phyloP scores from a whole-genome alignment of 2,888 invertebrate species.

The Linyphia triangularis region DNA sequence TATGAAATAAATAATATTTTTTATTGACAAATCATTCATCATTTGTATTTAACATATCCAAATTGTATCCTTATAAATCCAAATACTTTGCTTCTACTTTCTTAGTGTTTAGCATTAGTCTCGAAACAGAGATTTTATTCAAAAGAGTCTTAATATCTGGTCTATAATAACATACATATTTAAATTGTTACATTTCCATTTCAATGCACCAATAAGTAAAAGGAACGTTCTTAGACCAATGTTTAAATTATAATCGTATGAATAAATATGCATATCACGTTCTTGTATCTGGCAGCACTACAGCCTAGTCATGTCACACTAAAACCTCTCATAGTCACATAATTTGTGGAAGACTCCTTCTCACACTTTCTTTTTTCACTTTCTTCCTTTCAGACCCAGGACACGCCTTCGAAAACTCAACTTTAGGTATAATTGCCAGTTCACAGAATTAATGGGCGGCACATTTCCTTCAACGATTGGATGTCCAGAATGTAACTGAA shows the following conservation, averaged over 20 bases:
- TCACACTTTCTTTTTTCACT: slow-evolving; percentile 20
- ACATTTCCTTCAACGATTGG: slow-evolving; percentile 17
- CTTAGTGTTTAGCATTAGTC: too few relatives aligned
- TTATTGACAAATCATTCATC: too few relatives aligned
- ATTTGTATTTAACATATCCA: too few relatives aligned
- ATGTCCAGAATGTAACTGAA: slow-evolving; percentile 3
- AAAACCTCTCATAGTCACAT: slow-evolving; percentile 4
- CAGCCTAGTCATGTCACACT: slow-evolving; percentile 11
- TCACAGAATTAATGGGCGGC: slow-evolving; percentile 57
- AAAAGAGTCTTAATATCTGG: too few relatives aligned
- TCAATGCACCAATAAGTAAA: too few relatives aligned
- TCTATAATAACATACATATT: too few relatives aligned
- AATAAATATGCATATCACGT: background rate
- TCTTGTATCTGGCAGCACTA: background rate
- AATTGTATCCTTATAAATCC: too few relatives aligned
- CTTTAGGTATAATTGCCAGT: slow-evolving; percentile 39
- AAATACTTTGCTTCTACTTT: too few relatives aligned
- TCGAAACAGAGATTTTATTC: too few relatives aligned
- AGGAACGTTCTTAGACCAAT: too few relatives aligned
- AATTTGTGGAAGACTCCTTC: slow-evolving; percentile 53
- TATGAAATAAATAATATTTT: too few relatives aligned
- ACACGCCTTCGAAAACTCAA: slow-evolving; percentile 3
- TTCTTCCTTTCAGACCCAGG: slow-evolving; percentile 39
- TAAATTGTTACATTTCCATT: too few relatives aligned
- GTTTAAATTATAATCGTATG: background rate